Percentiles rank a stretch among this genome's conserved stretches.
Evolutionary conservation across 1,140 invertebrate genomes (phyloP).

Genomic region (Drosophila kohkoa): DNA sequence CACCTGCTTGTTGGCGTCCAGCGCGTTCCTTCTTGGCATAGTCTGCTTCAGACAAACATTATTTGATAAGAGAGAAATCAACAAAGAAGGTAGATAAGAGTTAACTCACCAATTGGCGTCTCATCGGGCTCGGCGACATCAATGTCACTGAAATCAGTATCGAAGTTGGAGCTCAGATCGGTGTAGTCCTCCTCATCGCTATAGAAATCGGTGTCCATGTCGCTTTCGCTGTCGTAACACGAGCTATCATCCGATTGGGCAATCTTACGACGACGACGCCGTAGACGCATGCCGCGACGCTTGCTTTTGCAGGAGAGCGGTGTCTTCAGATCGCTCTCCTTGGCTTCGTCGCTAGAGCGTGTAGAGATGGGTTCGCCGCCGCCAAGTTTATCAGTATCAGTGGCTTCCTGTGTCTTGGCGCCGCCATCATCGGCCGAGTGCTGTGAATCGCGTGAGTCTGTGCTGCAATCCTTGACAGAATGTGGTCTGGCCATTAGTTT

Average conservation of each 20-base stretch:
- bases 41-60: neutral
- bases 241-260: slow-evolving; percentile 82
- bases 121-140: slow-evolving; percentile 85
- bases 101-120: slow-evolving; percentile 44
- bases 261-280: slow-evolving; percentile 74
- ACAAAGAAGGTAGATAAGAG: neutral
- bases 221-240: slow-evolving; percentile 85
- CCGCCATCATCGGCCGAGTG: slow-evolving; percentile 65
- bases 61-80: neutral
- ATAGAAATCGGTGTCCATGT: slow-evolving; percentile 86
- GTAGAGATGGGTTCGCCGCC: slow-evolving; percentile 70
- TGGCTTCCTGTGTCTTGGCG: slow-evolving; percentile 65
- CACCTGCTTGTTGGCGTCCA: slow-evolving; percentile 19
- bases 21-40: slow-evolving; percentile 57
- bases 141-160: slow-evolving; percentile 86
- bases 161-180: slow-evolving; percentile 84
- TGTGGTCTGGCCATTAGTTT: slow-evolving; percentile 62
- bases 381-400: slow-evolving; percentile 63
- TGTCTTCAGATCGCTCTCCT: slow-evolving; percentile 83
- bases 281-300: slow-evolving; percentile 79
- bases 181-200: slow-evolving; percentile 86
- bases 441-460: slow-evolving; percentile 73
- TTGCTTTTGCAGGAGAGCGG: slow-evolving; percentile 83
- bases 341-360: slow-evolving; percentile 84
- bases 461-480: slow-evolving; percentile 75